Base-by-base conservation (phyloP, 2,113 vertebrate species). In the Perognathus longimembris region DNA sequence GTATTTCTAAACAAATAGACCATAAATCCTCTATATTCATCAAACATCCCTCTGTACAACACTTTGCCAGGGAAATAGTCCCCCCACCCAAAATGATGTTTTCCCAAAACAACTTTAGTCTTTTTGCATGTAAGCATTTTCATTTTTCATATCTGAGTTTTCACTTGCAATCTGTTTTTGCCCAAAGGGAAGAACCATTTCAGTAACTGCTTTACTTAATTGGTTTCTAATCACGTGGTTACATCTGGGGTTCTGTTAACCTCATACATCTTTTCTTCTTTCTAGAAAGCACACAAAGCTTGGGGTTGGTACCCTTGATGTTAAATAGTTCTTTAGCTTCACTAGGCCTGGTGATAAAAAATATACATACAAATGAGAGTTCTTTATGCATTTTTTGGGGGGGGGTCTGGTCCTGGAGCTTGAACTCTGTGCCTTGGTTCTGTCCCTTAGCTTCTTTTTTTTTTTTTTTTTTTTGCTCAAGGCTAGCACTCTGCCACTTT, bases 171-270 rank as follows among this genome's bases (percentile, higher is more conserved):
- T 93, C 85, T 75, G 90, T 95, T 95, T 79, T 93, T 95, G 90
- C 88, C 75, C 94, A 95, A 79, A 96, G 93, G 92, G 92, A 78
- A 95, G 90, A 93, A 83, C 71, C 83, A 83, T 94, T 96, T 95
- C 73, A 92, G 82, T 96, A 96, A 96, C 95, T 96, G 95, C 92
- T 95, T 92, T 88, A 88, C 80, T 96, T 97, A 96, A 97, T 96
- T 97, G 96, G 91, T 94, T 97, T 96, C 85, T 96, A 96, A 95
- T 96, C 96, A 94, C 61, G 77, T 92, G 82, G 88, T 96, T 96
- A 88, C 90, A 90, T 96, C 92, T 96, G 93, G 93, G 92, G 75
- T 61, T 95, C 66, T 95, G 91, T 96, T 95, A 96, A 96, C 69
- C 75, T 96, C 87, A 92, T 96, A 66, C 54, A 91, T 95, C 89